These are phyloP conservation scores for Morphnarchus princeps DNA, from an alignment of 2,113 vertebrate species.

Conservation along the genomic window DNA sequence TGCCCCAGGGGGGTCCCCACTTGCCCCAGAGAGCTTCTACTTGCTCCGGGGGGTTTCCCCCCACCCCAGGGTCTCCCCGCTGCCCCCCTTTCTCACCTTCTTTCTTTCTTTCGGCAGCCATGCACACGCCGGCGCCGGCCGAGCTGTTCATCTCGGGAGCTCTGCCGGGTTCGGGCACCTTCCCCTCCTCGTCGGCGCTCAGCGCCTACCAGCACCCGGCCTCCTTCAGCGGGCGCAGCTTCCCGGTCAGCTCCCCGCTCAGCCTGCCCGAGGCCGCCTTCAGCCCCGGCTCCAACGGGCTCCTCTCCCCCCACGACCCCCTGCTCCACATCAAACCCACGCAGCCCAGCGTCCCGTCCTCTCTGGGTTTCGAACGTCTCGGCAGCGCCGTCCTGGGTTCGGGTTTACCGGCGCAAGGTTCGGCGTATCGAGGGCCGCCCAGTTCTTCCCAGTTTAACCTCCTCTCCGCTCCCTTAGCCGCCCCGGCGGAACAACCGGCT, in stretches of 20 bases:
- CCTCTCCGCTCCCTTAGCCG: conserved; percentile 85
- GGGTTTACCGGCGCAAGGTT: conserved; percentile 55
- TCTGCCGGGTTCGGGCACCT: conserved; percentile 89
- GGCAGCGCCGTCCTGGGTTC: conserved; percentile 78
- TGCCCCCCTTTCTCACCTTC: too few species aligned
- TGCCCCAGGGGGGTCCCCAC: too few species aligned
- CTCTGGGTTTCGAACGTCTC: conserved; percentile 77
- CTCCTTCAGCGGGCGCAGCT: conserved; percentile 90
- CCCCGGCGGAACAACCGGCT: conserved; percentile 79
- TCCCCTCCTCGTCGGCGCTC: conserved; percentile 91
- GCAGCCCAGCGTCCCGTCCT: conserved; percentile 80
- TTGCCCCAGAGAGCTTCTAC: background rate
- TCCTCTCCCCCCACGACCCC: conserved; percentile 86
- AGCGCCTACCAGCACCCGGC: conserved; percentile 96
- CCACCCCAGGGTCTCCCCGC: background rate
- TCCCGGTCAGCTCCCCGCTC: conserved; percentile 85
- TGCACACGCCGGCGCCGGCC: conserved; percentile 93
- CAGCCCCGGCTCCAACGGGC: conserved; percentile 88
- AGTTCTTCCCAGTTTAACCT: conserved; percentile 90
- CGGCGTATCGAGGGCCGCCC: conserved; percentile 71
- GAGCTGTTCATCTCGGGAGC: conserved; percentile 95
- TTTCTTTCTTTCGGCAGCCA: conserved; percentile 71
- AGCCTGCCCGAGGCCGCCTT: conserved; percentile 91
- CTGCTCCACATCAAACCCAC: conserved; percentile 84
- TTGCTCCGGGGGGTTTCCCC: background rate